Conservation (phyloP, 2,888 invertebrate genomes). For the Apoderus coryli region DNA sequence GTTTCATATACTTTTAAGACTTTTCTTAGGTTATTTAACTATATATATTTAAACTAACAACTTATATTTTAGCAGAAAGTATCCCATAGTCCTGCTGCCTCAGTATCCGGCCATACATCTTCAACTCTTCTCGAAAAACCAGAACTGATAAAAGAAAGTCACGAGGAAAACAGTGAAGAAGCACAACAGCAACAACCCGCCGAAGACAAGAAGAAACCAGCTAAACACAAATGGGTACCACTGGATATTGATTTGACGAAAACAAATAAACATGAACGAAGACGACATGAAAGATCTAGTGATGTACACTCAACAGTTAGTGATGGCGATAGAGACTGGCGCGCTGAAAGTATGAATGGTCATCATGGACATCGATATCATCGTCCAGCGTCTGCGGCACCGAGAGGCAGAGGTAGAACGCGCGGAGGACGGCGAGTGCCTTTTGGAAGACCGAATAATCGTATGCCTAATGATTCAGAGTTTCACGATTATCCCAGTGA, state of each 20-base stretch:
- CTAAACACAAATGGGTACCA: conserved; percentile 81
- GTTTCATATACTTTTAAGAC: no score
- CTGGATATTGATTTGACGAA: conserved; percentile 73
- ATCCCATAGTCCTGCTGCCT: no score
- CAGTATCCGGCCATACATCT: no score
- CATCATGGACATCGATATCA: conserved; percentile 27
- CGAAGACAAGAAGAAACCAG: conserved; percentile 35
- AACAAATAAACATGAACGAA: conserved; percentile 48
- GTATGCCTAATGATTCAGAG: conserved; percentile 34
- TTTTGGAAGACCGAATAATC: conserved; percentile 31
- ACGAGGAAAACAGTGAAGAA: conserved; percentile 24
- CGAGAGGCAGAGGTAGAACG: conserved; percentile 34
- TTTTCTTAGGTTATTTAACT: no score
- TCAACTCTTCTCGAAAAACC: no score
- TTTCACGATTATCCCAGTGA: conserved; percentile 36
- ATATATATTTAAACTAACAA: no score
- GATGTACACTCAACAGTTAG: conserved; percentile 30
- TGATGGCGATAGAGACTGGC: conserved; percentile 31
- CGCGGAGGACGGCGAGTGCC: conserved; percentile 35
- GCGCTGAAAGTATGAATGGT: conserved; percentile 25
- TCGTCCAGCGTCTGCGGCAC: conserved; percentile 25
- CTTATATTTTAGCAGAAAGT: no score
- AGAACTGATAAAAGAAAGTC: no score
- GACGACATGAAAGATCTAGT: conserved; percentile 17
- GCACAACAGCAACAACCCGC: conserved; percentile 33